Evolutionary conservation across 2,888 invertebrate species (phyloP).

Genomic region (Cerceris ruficornis): DNA sequence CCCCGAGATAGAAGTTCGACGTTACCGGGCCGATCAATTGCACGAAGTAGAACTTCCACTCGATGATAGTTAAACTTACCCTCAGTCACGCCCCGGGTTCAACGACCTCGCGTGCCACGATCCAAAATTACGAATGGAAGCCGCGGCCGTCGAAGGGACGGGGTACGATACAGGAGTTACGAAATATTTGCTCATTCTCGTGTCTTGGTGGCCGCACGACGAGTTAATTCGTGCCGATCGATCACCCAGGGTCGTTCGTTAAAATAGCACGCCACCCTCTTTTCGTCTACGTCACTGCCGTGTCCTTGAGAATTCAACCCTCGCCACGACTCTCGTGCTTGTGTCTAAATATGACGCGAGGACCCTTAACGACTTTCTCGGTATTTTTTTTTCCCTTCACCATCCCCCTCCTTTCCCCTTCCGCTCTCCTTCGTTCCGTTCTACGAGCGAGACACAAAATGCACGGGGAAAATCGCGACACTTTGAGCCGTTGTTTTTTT

Average conservation of each 20-base stretch:
- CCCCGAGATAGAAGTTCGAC: constrained; percentile 16
- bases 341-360: constrained; percentile 44
- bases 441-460: too few relatives aligned
- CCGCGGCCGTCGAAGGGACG: constrained; percentile 14
- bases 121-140: constrained; percentile 52
- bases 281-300: constrained; percentile 56
- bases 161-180: constrained; percentile 9
- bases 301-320: constrained; percentile 61
- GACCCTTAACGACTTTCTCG: constrained; percentile 36
- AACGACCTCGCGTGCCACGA: constrained; percentile 59
- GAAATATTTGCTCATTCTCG: constrained; percentile 39
- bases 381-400: constrained; percentile 26
- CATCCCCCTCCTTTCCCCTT: not conserved
- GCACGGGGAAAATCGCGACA: constrained; percentile 1
- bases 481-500: not conserved
- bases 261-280: constrained; percentile 59
- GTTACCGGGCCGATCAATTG: constrained; percentile 50
- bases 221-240: constrained; percentile 59
- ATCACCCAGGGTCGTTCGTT: constrained; percentile 60
- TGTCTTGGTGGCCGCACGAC: constrained; percentile 18
- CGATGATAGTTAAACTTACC: constrained; percentile 51
- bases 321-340: constrained; percentile 19
- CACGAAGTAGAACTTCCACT: constrained; percentile 47
- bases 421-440: not conserved
- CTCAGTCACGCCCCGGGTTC: constrained; percentile 57